phyloP scores from a whole-genome alignment of 2,113 vertebrate genomes.

The Podarcis muralis region DNA sequence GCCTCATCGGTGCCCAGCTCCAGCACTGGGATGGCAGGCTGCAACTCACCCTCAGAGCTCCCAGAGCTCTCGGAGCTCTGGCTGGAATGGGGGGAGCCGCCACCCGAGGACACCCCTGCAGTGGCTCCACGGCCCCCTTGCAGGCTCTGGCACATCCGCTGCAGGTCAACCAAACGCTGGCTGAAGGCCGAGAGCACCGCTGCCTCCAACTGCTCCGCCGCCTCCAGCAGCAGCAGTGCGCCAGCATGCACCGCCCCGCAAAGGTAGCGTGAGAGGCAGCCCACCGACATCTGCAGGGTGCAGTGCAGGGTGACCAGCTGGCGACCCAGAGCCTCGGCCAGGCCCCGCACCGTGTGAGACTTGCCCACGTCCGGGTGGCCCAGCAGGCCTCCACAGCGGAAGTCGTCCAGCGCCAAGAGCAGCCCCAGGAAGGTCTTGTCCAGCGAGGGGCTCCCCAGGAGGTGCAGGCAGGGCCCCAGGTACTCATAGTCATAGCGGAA shows the following conservation, averaged over 20 bases:
- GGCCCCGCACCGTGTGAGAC: conserved; percentile 61
- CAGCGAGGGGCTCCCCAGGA: conserved; percentile 73
- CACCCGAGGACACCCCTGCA: accelerated
- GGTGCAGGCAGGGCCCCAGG: conserved; percentile 73
- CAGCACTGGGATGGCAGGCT: accelerated
- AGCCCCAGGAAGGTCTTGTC: conserved; percentile 79
- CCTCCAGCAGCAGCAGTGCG: conserved; percentile 81
- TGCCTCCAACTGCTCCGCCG: conserved; percentile 70
- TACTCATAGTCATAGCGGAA: conserved; percentile 85
- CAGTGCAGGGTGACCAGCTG: conserved; percentile 79
- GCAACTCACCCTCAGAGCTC: neutral
- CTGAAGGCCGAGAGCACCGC: conserved; percentile 75
- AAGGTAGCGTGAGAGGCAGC: conserved; percentile 75
- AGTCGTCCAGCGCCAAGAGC: conserved; percentile 80
- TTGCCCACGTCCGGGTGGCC: conserved; percentile 79
- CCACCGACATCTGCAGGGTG: conserved; percentile 49
- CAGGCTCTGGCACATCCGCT: conserved; percentile 64
- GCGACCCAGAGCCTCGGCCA: conserved; percentile 79
- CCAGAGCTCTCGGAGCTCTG: neutral
- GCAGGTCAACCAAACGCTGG: conserved; percentile 77
- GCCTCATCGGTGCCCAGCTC: neutral
- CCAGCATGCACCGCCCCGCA: conserved; percentile 82
- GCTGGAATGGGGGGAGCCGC: accelerated
- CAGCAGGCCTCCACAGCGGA: conserved; percentile 76
- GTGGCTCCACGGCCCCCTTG: neutral